Conservation (phyloP, 1,140 invertebrate genomes). For the Procambarus virginalis region DNA sequence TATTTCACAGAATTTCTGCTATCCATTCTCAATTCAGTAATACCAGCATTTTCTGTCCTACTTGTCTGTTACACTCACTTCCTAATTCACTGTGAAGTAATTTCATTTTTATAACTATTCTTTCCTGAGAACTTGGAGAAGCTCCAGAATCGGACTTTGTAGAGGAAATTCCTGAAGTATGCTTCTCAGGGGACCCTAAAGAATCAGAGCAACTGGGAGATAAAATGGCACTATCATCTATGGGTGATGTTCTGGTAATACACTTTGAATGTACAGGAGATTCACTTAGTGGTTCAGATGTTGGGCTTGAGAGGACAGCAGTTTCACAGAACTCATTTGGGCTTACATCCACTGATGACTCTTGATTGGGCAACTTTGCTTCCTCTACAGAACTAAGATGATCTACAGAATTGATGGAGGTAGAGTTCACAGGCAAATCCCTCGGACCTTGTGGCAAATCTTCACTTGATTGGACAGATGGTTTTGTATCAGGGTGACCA, state of each 20-base stretch:
- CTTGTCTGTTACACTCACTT: conserved; percentile 18
- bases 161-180: conserved; percentile 17
- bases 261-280: conserved; percentile 18
- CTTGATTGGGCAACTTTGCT: neutral
- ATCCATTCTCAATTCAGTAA: conserved; percentile 11
- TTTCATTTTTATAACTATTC: conserved; percentile 64
- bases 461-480: neutral
- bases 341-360: neutral
- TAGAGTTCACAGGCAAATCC: neutral
- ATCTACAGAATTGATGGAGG: neutral
- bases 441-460: neutral
- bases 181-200: conserved; percentile 9
- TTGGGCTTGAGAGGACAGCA: neutral
- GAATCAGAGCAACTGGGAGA: conserved; percentile 6
- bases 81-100: conserved; percentile 40
- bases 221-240: neutral
- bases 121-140: conserved; percentile 58
- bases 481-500: neutral
- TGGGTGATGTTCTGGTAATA: neutral
- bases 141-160: conserved; percentile 32
- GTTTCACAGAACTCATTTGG: neutral
- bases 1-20: conserved; percentile 38
- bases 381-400: neutral
- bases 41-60: conserved; percentile 12
- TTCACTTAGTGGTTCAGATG: neutral